A percentile compares a stretch with the other conserved stretches of the same genome.
Conservation (phyloP, 2,797 vertebrate genomes). For the Sebastes cheni region DNA sequence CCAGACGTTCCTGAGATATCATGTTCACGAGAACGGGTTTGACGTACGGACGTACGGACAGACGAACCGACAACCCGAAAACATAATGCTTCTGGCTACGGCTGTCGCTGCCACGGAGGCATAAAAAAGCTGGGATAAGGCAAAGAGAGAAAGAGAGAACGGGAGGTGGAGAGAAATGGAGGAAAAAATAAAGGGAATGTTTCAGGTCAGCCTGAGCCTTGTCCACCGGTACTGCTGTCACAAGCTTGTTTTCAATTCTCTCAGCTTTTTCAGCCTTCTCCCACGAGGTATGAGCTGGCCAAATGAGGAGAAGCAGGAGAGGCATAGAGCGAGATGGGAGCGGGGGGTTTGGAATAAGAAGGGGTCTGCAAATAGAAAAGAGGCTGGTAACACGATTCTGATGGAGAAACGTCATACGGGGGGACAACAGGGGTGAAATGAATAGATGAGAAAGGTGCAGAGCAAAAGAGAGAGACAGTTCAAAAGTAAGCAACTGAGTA, state of each 20-base stretch:
- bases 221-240: slow-evolving; percentile 11
- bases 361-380: slow-evolving; percentile 2
- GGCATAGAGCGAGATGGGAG: background rate
- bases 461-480: background rate
- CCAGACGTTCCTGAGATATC: background rate
- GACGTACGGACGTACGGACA: too few species aligned
- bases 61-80: background rate
- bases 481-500: slow-evolving; percentile 11
- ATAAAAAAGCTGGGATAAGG: background rate
- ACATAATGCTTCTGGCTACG: background rate
- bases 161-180: background rate
- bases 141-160: background rate
- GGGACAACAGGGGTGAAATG: background rate
- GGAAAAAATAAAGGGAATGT: background rate
- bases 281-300: slow-evolving; percentile 12
- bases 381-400: background rate
- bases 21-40: background rate
- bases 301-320: slow-evolving; percentile 25
- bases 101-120: too few species aligned
- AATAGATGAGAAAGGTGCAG: background rate
- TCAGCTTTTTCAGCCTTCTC: slow-evolving; percentile 29
- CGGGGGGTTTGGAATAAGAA: background rate
- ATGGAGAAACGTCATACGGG: background rate
- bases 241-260: slow-evolving; percentile 42
- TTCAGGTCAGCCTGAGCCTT: slow-evolving; percentile 22